Percentiles rank a stretch among this genome's conserved stretches.
These are phyloP conservation scores for Campoletis sonorensis DNA, from an alignment of 1,140 invertebrate species.

Conservation along the genomic window DNA sequence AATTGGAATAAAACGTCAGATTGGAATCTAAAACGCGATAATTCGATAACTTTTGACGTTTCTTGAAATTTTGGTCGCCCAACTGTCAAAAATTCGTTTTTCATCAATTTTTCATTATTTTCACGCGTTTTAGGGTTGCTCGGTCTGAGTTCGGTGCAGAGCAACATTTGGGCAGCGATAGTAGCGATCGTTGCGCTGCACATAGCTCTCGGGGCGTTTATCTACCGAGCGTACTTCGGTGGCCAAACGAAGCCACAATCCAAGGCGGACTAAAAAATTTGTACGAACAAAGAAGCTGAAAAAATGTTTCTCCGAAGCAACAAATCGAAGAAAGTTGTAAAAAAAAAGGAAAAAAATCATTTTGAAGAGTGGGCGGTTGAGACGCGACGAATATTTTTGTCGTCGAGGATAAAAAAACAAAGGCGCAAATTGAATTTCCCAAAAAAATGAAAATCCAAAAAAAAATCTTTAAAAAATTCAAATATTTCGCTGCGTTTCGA, in stretches of 20 bases:
- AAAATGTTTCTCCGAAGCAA: too few relatives aligned
- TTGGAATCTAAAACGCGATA: too few relatives aligned
- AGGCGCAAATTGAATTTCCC: too few relatives aligned
- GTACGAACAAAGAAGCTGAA: not conserved
- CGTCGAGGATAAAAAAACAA: too few relatives aligned
- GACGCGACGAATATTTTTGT: not conserved
- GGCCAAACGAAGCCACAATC: constrained; percentile 59
- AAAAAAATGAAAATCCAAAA: too few relatives aligned
- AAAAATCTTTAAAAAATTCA: not conserved
- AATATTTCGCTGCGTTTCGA: not conserved
- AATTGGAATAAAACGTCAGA: too few relatives aligned
- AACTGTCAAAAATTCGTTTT: too few relatives aligned
- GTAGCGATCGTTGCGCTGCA: constrained; percentile 84
- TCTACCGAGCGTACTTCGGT: constrained; percentile 86
- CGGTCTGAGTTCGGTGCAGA: constrained; percentile 79
- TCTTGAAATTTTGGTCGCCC: too few relatives aligned
- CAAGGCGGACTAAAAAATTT: constrained; percentile 64
- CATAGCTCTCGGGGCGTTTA: constrained; percentile 85
- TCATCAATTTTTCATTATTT: constrained; percentile 48
- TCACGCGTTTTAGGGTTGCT: constrained; percentile 71
- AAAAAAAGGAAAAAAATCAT: too few relatives aligned
- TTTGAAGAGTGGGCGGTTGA: not conserved
- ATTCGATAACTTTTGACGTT: too few relatives aligned
- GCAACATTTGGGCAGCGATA: constrained; percentile 86
- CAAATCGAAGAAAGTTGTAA: not conserved